Conservation (phyloP, 2,113 vertebrate species). For the Pterocles burchelli region DNA sequence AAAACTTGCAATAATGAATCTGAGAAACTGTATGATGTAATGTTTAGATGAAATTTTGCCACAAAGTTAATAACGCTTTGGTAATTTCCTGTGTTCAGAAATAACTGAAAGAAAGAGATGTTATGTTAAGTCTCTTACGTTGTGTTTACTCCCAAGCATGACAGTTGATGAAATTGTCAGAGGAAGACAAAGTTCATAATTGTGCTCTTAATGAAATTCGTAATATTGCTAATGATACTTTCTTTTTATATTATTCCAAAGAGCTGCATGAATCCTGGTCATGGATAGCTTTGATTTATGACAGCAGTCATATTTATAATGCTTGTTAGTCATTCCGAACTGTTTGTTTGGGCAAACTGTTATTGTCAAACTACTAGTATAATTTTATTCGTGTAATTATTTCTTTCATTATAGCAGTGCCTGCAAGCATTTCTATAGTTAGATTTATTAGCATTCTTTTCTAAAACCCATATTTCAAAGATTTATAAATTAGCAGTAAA, state of each 20-base stretch:
- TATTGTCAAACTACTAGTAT: conserved; percentile 65
- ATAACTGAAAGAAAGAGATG: neutral
- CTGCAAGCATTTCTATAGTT: conserved; percentile 29
- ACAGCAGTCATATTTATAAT: conserved; percentile 42
- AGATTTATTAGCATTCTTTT: conserved; percentile 16
- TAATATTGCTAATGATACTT: neutral
- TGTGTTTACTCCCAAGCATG: neutral
- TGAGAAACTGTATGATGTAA: neutral
- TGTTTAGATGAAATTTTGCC: neutral
- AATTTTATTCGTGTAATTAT: conserved; percentile 70
- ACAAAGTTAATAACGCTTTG: neutral
- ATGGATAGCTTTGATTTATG: conserved; percentile 53
- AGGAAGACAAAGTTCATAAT: conserved; percentile 4
- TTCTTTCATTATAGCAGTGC: conserved; percentile 57
- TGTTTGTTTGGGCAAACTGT: conserved; percentile 64
- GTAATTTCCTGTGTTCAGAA: neutral
- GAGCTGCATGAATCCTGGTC: neutral
- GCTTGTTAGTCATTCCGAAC: conserved; percentile 54
- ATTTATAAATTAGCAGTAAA: conserved; percentile 37
- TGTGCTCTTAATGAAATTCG: conserved; percentile 37
- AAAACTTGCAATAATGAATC: neutral
- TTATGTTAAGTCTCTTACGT: neutral
- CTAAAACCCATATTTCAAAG: neutral
- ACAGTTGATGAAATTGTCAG: neutral
- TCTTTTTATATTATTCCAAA: conserved; percentile 6